Conservation (phyloP, 1,140 invertebrate genomes). For the Temnothorax curvispinosus region DNA sequence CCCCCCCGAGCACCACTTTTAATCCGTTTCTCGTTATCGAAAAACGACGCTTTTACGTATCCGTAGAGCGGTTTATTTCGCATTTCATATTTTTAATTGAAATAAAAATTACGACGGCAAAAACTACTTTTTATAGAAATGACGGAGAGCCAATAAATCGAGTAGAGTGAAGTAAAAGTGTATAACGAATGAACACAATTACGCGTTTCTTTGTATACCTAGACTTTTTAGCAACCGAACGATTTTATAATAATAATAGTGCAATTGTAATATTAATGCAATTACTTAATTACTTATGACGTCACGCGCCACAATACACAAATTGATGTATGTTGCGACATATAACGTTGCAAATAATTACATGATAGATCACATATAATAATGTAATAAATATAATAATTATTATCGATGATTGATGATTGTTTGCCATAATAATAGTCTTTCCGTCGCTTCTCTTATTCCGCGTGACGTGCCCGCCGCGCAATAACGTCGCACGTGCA, state of each 20-base stretch:
- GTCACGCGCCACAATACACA: neutral
- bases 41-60: neutral
- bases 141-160: neutral
- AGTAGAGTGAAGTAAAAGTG: neutral
- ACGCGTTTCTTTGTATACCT: neutral
- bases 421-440: neutral
- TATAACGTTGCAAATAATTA: conserved; percentile 7
- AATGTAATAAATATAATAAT: conserved; percentile 7
- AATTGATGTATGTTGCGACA: no score
- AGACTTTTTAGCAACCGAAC: neutral
- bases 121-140: neutral
- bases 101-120: neutral
- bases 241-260: neutral
- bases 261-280: neutral
- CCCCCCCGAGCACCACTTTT: no score
- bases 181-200: neutral
- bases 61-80: neutral
- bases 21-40: conserved; percentile 6
- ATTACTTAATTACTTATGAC: neutral
- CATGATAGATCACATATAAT: neutral
- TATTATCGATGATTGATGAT: neutral
- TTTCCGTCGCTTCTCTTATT: neutral
- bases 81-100: conserved; percentile 9
- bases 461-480: neutral
- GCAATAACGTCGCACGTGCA: neutral